Percentiles rank a stretch among this genome's conserved stretches.
These are phyloP conservation scores for Misgurnus anguillicaudatus DNA, from an alignment of 2,113 vertebrate species.

Conservation along the genomic window DNA sequence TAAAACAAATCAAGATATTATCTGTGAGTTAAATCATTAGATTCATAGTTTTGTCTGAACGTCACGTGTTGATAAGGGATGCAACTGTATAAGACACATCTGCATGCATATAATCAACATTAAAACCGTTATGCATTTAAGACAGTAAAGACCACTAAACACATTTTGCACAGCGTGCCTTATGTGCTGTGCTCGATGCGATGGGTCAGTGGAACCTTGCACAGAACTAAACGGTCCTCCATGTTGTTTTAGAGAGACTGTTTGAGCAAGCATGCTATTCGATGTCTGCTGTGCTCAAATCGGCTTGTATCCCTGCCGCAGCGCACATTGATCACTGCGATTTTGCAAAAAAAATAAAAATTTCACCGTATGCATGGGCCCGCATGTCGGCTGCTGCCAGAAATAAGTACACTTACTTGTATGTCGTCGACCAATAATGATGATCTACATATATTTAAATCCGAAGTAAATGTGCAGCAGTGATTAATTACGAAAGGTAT, in stretches of 20 bases:
- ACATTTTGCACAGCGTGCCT: constrained; percentile 2
- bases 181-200: background rate
- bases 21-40: background rate
- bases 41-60: background rate
- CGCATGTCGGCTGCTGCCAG: background rate
- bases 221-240: background rate
- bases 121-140: constrained; percentile 9
- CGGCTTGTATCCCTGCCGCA: constrained; percentile 35
- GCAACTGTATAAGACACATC: constrained; percentile 28
- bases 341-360: background rate
- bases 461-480: constrained; percentile 14
- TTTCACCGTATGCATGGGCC: background rate
- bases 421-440: background rate
- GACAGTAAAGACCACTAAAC: background rate
- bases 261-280: background rate
- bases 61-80: background rate
- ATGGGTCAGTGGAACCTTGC: background rate
- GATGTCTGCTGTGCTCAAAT: constrained; percentile 16
- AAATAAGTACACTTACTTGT: constrained; percentile 48
- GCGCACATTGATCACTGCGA: constrained; percentile 7
- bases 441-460: constrained; percentile 20
- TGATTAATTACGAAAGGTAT: constrained; percentile 11
- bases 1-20: background rate
- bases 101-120: constrained; percentile 29
- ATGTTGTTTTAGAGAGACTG: background rate